Base-by-base conservation (phyloP, 2,113 vertebrate genomes). In the Microcebus ravelobensis region DNA sequence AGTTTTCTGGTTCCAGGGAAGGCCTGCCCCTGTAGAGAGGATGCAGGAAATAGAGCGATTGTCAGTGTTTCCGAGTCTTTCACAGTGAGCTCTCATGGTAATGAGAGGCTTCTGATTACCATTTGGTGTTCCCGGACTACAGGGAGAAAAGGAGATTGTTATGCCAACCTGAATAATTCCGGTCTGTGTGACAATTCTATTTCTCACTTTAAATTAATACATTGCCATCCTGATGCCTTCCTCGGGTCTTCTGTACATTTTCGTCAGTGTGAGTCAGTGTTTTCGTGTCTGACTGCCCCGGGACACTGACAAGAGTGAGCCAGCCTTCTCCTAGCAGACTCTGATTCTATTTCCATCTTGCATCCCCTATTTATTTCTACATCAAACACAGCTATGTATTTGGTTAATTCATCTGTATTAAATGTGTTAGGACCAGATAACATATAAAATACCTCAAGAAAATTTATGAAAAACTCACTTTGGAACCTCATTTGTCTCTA, bases 111-210 rank as follows among this genome's bases (percentile, higher is more conserved):
- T 96, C 89, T 95, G 77, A 96, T 96, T 96, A 94, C 50, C 91
- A 89, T 93, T 96, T 97, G 89, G 82, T 95, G 95, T 95, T 95
- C 79, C 63, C 34, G 65, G 95, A 95, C 89, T 82, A 93, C 29
- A 68, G 50, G 95, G 89, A 93, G 82, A 96, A 96, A 97, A 90
- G 77, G 92, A 97, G 95, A 97, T 97, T 94, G 77, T 97, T 91
- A 96, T 91, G 91, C 95, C 89, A 96, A 94, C 73, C 55, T 80
- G 95, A 94, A 94, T 96, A 93, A 97, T 97, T 96, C 83, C 59
- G 87, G 70, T 63, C 79, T 76, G 89, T 89, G 73, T 96, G 91
- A 98, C 93, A 95, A 94, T 98, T 97, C 89, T 91, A 10, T 97
- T 96, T 97, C 86, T 96, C 83, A 93, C 77, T 96, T 95, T 83